phyloP scores from a whole-genome alignment of 2,113 vertebrate genomes.

The Ammodytes dubius region DNA sequence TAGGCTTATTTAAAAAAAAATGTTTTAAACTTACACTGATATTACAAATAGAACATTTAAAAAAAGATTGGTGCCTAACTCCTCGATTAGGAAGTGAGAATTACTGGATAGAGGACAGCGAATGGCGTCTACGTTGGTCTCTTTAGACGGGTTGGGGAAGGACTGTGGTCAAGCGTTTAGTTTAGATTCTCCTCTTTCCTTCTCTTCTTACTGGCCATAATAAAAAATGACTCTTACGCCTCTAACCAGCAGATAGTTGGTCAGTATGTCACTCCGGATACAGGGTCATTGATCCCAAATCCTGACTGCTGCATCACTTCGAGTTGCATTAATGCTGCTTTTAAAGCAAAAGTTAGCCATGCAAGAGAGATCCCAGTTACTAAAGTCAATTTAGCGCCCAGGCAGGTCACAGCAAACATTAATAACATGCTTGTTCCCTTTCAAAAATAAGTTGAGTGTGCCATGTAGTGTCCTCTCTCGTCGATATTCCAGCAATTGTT shows the following conservation, averaged over 20 bases:
- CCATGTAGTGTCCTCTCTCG: conserved; percentile 62
- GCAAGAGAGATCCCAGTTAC: conserved; percentile 38
- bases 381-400: conserved; percentile 25
- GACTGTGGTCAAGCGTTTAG: conserved; percentile 15
- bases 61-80: conserved; percentile 49
- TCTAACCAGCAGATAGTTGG: conserved; percentile 28
- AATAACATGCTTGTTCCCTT: conserved; percentile 63
- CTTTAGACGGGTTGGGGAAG: conserved; percentile 12
- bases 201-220: conserved; percentile 38
- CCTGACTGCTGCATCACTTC: conserved; percentile 27
- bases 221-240: conserved; percentile 11
- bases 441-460: conserved; percentile 42
- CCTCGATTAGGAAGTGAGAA: conserved; percentile 53
- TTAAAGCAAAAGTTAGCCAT: conserved; percentile 60
- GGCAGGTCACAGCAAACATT: conserved; percentile 48
- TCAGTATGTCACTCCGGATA: conserved; percentile 26
- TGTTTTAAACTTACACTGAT: conserved; percentile 45
- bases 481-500: conserved; percentile 59
- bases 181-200: conserved; percentile 18
- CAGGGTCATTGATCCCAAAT: conserved; percentile 14
- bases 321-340: conserved; percentile 44
- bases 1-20: conserved; percentile 44
- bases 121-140: conserved; percentile 41
- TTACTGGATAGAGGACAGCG: conserved; percentile 44
- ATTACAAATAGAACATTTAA: conserved; percentile 50